Percentiles rank a stretch among this genome's conserved stretches.
Evolutionary conservation across 2,888 invertebrate genomes (phyloP).

Genomic region (Thereva nobilitata): DNA sequence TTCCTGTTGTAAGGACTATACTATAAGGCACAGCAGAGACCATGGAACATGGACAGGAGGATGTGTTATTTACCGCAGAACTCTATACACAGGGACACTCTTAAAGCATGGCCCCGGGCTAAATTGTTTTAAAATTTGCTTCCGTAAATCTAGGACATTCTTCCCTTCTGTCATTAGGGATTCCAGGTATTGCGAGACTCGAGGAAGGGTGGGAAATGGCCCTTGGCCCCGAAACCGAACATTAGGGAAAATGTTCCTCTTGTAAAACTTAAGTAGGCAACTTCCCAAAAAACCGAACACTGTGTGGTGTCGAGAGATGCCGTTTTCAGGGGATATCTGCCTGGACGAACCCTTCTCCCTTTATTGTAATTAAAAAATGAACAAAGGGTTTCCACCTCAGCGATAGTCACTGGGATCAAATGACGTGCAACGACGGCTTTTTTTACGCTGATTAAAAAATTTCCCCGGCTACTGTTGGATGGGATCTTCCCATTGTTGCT

Average conservation of each 20-base stretch:
- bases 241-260: not conserved
- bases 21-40: not conserved
- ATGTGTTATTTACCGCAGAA: conserved; percentile 23
- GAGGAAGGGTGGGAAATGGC: not conserved
- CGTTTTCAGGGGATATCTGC: too few relatives aligned
- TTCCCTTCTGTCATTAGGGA: not conserved
- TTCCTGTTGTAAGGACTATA: not conserved
- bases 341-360: conserved; percentile 7
- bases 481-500: conserved; percentile 15
- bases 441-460: conserved; percentile 14
- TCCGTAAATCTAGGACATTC: conserved; percentile 20
- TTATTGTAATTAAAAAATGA: conserved; percentile 22
- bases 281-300: not conserved
- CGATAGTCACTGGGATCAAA: conserved; percentile 15
- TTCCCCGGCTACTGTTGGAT: conserved; percentile 7
- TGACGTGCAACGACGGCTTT: conserved; percentile 8
- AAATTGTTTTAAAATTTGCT: conserved; percentile 27
- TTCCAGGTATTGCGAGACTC: not conserved
- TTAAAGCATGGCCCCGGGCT: conserved; percentile 16
- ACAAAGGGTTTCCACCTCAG: conserved; percentile 2
- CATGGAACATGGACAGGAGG: not conserved
- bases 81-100: conserved; percentile 1
- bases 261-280: conserved; percentile 11
- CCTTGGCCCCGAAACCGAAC: not conserved
- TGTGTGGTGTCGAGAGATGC: not conserved